A percentile compares a stretch with the other conserved stretches of the same genome.
These are phyloP conservation scores for Acanthopagrus latus DNA, from an alignment of 2,797 vertebrate genomes.

Conservation along the genomic window DNA sequence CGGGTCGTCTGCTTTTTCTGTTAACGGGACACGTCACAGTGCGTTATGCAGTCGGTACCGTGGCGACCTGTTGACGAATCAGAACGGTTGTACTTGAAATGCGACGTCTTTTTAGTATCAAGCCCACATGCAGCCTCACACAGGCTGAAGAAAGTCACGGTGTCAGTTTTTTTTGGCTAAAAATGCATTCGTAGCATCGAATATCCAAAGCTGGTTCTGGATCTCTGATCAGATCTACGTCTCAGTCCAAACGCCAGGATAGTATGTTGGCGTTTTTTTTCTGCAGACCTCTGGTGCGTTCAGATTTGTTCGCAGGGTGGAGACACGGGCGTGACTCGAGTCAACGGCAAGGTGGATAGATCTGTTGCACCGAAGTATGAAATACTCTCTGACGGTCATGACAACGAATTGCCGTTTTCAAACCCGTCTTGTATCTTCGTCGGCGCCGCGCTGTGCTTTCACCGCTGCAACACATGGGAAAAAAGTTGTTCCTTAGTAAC, in stretches of 20 bases:
- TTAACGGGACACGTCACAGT: background rate
- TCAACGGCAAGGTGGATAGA: no score
- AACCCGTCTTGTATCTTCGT: no score
- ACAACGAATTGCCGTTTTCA: no score
- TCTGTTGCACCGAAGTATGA: no score
- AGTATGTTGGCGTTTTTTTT: no score
- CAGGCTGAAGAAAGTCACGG: background rate
- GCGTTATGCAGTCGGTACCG: background rate
- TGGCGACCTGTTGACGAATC: background rate
- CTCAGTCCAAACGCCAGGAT: no score
- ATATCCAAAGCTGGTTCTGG: background rate
- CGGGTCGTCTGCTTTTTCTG: background rate
- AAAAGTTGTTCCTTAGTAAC: constrained; percentile 44
- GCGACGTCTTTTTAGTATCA: background rate
- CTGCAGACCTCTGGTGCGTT: no score
- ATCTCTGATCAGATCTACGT: background rate
- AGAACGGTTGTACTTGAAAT: background rate
- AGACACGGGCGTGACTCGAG: no score
- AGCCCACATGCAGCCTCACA: background rate
- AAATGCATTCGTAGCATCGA: background rate
- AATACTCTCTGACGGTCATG: no score
- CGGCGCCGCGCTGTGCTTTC: background rate
- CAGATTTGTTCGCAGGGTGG: no score
- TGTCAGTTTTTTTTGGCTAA: background rate
- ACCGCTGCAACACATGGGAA: background rate